phyloP scores from a whole-genome alignment of 2,797 vertebrate genomes.

The Sebastes trivittatus region DNA sequence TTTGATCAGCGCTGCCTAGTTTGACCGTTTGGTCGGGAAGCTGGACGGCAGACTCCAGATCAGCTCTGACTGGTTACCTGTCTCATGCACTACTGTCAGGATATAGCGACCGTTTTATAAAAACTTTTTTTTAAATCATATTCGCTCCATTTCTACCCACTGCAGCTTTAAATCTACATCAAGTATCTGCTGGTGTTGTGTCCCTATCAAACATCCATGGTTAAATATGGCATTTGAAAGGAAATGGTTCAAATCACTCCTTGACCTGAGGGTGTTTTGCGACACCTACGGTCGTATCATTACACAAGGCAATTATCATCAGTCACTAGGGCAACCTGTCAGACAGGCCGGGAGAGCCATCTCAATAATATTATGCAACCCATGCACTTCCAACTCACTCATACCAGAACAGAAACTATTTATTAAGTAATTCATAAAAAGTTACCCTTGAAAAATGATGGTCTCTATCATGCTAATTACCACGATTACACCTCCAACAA shows the following conservation, averaged over 20 bases:
- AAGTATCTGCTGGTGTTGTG: background rate
- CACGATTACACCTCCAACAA: background rate
- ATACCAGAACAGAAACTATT: background rate
- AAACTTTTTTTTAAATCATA: too few relatives aligned
- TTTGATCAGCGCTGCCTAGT: too few relatives aligned
- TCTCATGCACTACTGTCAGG: too few relatives aligned
- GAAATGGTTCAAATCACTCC: conserved; percentile 69
- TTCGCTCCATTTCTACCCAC: too few relatives aligned
- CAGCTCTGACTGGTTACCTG: too few relatives aligned
- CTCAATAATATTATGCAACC: conserved; percentile 51
- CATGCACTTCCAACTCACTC: conserved; percentile 4
- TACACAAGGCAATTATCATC: conserved; percentile 52
- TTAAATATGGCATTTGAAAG: conserved; percentile 45
- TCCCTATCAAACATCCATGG: conserved; percentile 8
- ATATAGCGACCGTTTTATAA: too few relatives aligned
- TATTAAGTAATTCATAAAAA: background rate
- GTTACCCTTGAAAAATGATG: background rate
- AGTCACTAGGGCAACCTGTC: conserved; percentile 58
- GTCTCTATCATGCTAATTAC: background rate
- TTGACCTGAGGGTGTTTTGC: conserved; percentile 61
- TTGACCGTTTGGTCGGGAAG: too few relatives aligned
- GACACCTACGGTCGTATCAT: conserved; percentile 47
- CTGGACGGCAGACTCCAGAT: too few relatives aligned
- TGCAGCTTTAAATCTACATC: background rate
- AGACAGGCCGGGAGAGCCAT: conserved; percentile 51